A percentile compares a stretch with the other conserved stretches of the same genome.
These are phyloP conservation scores for Acleris sparsana DNA, from an alignment of 2,888 invertebrate genomes.

Conservation along the genomic window DNA sequence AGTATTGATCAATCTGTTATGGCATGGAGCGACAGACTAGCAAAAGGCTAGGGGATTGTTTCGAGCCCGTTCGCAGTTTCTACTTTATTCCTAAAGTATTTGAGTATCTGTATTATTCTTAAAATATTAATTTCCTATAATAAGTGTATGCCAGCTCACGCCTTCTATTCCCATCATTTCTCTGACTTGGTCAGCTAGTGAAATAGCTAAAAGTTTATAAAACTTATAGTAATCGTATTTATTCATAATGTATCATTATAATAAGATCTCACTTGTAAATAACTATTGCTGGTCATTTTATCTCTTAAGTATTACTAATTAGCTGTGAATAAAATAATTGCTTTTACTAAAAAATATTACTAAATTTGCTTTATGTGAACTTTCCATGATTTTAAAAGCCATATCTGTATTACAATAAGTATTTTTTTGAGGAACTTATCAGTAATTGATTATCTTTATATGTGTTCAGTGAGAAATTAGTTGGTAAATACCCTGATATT, in stretches of 20 bases:
- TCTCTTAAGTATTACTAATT: slow-evolving; percentile 35
- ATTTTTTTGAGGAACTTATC: slow-evolving; percentile 32
- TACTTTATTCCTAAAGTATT: slow-evolving; percentile 21
- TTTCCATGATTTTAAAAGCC: slow-evolving; percentile 29
- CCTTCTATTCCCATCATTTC: slow-evolving; percentile 45
- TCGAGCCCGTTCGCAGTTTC: slow-evolving; percentile 34
- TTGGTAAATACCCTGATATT: slow-evolving; percentile 64
- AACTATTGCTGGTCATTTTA: slow-evolving; percentile 44
- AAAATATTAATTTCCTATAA: slow-evolving; percentile 18
- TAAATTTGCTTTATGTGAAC: slow-evolving; percentile 25
- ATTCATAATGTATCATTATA: slow-evolving; percentile 52
- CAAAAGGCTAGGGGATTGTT: slow-evolving; percentile 18
- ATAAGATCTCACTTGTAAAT: slow-evolving; percentile 78
- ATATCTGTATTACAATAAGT: slow-evolving; percentile 35
- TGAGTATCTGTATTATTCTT: slow-evolving; percentile 10
- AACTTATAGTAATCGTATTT: slow-evolving; percentile 62
- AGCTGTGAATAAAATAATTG: slow-evolving; percentile 32
- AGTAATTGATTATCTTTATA: slow-evolving; percentile 45
- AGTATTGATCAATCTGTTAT: slow-evolving; percentile 16
- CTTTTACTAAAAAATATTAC: slow-evolving; percentile 29
- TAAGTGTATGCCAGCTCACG: slow-evolving; percentile 71
- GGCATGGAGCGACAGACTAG: slow-evolving; percentile 16
- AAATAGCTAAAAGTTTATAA: slow-evolving; percentile 64
- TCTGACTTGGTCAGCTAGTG: slow-evolving; percentile 66
- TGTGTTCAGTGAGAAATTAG: slow-evolving; percentile 75